These are phyloP conservation scores for Carabus problematicus DNA, from an alignment of 2,888 invertebrate species.

Conservation along the genomic window DNA sequence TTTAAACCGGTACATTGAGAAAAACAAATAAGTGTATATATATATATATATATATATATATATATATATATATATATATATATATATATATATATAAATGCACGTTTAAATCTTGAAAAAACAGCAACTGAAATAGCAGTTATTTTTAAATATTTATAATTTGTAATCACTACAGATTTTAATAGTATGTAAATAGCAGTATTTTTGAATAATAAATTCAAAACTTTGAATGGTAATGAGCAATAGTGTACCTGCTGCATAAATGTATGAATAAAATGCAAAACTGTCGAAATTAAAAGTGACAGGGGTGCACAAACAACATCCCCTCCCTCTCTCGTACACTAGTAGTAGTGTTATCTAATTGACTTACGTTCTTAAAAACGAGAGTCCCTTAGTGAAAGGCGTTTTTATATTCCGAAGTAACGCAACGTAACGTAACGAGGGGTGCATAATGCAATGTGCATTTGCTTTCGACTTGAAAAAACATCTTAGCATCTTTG, in stretches of 20 bases:
- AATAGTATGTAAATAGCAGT: slow-evolving; percentile 22
- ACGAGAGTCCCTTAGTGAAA: slow-evolving; percentile 7
- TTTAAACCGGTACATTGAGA: too few relatives aligned
- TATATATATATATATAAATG: not conserved
- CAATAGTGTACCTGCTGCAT: slow-evolving; percentile 14
- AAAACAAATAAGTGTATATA: too few relatives aligned
- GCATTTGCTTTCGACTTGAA: not conserved
- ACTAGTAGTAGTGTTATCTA: not conserved
- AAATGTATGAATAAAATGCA: slow-evolving; percentile 31
- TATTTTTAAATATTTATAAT: not conserved
- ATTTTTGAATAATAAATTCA: not conserved
- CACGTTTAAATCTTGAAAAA: too few relatives aligned
- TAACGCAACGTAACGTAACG: slow-evolving; percentile 12
- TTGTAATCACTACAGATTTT: not conserved
- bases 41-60: slow-evolving; percentile 21
- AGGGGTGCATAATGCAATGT: slow-evolving; percentile 29
- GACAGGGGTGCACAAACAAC: slow-evolving; percentile 29
- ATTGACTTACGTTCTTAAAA: slow-evolving; percentile 27
- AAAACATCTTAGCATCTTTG: slow-evolving; percentile 17
- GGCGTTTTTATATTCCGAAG: slow-evolving; percentile 19
- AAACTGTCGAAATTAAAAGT: slow-evolving; percentile 30
- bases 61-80: slow-evolving; percentile 17
- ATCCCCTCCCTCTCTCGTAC: not conserved
- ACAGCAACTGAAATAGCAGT: too few relatives aligned
- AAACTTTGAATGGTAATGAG: slow-evolving; percentile 16